phyloP scores from a whole-genome alignment of 2,113 vertebrate species.

The Coregonus clupeaformis region DNA sequence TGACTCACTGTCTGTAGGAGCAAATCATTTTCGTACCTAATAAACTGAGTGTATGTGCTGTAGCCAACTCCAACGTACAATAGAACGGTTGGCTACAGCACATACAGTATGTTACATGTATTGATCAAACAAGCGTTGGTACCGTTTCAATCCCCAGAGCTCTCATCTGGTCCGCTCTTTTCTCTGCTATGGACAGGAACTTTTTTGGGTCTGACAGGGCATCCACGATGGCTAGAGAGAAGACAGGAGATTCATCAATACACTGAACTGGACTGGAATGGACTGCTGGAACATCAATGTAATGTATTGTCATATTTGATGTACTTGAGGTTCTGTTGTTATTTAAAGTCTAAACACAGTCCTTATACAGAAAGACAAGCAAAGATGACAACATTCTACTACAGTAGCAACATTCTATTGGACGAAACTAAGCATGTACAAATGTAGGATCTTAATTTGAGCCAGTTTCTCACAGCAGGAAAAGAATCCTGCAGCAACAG shows the following conservation, averaged over 20 bases:
- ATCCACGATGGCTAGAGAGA: conserved; percentile 90
- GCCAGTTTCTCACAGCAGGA: too few species aligned
- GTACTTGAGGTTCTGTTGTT: not conserved
- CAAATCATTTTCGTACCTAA: too few species aligned
- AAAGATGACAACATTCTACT: not conserved
- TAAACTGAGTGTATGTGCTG: not conserved
- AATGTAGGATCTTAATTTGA: too few species aligned
- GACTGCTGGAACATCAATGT: not conserved
- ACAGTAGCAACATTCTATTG: too few species aligned
- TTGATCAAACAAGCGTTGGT: conserved; percentile 23
- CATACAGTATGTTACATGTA: not conserved
- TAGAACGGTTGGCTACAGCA: not conserved
- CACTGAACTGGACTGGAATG: too few species aligned
- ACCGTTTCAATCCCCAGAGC: conserved; percentile 98
- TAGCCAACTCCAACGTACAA: not conserved
- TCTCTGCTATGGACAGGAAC: conserved; percentile 96
- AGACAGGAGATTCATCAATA: not conserved
- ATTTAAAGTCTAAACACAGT: not conserved
- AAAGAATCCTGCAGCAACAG: too few species aligned
- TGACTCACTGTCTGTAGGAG: too few species aligned
- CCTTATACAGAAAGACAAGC: not conserved
- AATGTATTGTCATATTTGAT: not conserved
- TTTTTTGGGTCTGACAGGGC: conserved; percentile 98
- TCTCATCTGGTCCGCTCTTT: conserved; percentile 98
- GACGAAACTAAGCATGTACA: too few species aligned